These are phyloP conservation scores for Cryptoblepharus egeriae DNA, from an alignment of 2,797 vertebrate species.

Conservation along the genomic window DNA sequence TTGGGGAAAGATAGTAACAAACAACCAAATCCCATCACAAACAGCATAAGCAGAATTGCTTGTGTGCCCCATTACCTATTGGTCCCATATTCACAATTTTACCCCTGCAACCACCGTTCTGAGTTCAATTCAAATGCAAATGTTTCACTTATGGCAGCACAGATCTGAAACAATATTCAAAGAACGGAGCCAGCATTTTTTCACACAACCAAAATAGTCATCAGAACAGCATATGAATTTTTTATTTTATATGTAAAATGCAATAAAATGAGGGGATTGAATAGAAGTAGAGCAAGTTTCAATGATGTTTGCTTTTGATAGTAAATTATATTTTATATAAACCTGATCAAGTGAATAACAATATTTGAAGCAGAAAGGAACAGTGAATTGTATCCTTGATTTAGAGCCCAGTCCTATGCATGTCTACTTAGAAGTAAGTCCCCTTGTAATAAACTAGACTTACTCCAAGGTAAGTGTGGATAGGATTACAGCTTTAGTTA, in stretches of 20 bases:
- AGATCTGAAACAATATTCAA: accelerated
- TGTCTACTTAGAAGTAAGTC: too few species aligned
- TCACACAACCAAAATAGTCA: accelerated
- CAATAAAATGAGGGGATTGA: background rate
- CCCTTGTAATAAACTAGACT: too few species aligned
- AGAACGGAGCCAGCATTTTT: accelerated
- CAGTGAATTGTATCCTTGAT: too few species aligned
- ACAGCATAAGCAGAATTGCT: background rate
- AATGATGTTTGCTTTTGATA: accelerated
- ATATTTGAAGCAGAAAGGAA: background rate
- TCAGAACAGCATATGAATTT: background rate
- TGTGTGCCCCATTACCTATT: background rate
- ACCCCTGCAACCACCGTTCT: accelerated
- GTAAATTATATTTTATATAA: accelerated
- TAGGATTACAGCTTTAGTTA: too few species aligned
- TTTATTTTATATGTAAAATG: background rate
- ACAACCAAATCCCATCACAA: background rate
- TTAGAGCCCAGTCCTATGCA: too few species aligned
- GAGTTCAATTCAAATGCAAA: accelerated
- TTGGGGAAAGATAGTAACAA: accelerated
- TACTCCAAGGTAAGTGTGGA: too few species aligned
- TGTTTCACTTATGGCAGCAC: accelerated
- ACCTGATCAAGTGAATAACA: background rate
- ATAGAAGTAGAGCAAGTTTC: background rate
- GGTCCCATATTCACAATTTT: background rate